Percentiles rank a stretch among this genome's conserved stretches.
Conservation (phyloP, 2,113 vertebrate species). For the Origma solitaria region DNA sequence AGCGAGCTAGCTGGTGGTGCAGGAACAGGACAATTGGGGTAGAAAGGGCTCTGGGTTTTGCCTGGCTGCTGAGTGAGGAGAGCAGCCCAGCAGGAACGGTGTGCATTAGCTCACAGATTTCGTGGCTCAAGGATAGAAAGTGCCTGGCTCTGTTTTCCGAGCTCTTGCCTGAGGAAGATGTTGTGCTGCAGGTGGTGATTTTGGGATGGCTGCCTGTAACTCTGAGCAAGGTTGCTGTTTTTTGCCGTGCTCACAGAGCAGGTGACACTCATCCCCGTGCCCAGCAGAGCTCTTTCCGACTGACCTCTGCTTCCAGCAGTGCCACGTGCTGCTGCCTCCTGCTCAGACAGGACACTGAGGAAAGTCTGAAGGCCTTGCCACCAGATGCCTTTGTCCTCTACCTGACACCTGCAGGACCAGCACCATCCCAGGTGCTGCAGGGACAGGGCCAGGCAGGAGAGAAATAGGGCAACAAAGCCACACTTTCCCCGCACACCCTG, state of each 20-base stretch:
- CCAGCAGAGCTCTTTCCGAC: not conserved
- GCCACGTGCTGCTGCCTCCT: not conserved
- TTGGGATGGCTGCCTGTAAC: not conserved
- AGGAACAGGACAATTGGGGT: not conserved
- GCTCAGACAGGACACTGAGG: not conserved
- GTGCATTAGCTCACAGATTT: not conserved
- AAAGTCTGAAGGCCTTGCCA: not conserved
- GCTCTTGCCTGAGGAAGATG: not conserved
- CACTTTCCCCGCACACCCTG: not conserved
- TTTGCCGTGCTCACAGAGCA: not conserved
- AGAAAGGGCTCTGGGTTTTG: not conserved
- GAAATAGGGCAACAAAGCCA: constrained; percentile 8
- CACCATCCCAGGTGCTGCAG: not conserved
- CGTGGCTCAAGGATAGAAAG: not conserved
- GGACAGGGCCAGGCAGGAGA: not conserved
- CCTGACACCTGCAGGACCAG: not conserved
- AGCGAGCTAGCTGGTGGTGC: not conserved
- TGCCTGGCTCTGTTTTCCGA: not conserved
- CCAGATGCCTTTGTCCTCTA: not conserved
- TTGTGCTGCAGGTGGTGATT: constrained; percentile 2
- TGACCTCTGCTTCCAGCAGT: not conserved
- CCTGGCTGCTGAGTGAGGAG: not conserved
- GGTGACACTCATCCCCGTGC: not conserved
- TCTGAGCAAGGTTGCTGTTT: not conserved
- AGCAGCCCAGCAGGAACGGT: not conserved